These are phyloP conservation scores for Odiellus spinosus DNA, from an alignment of 2,888 invertebrate species.

Conservation along the genomic window DNA sequence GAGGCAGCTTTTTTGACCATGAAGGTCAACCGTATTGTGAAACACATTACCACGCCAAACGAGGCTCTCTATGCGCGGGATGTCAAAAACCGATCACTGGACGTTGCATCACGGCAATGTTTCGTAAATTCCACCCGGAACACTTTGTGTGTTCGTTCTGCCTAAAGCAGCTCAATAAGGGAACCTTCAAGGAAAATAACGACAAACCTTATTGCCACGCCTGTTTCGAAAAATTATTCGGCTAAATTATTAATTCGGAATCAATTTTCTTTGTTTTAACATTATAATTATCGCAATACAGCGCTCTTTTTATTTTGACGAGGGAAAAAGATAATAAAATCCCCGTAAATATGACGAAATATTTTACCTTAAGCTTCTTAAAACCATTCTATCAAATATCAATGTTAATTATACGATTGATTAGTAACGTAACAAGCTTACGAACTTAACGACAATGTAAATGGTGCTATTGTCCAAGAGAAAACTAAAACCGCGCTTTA, in stretches of 20 bases:
- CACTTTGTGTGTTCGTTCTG: constrained; percentile 99
- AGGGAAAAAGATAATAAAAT: too few species aligned
- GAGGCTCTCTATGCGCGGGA: constrained; percentile 91
- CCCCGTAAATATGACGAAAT: too few species aligned
- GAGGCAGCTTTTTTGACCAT: constrained; percentile 96
- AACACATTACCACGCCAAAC: constrained; percentile 93
- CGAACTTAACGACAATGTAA: too few species aligned
- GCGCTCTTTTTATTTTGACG: too few species aligned
- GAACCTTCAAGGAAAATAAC: constrained; percentile 98
- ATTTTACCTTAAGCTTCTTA: too few species aligned
- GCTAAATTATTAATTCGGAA: constrained; percentile 1
- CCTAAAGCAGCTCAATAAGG: constrained; percentile 90
- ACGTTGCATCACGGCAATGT: constrained; percentile 98
- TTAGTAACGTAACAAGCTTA: too few species aligned
- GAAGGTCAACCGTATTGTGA: constrained; percentile 97
- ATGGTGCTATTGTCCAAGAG: too few species aligned
- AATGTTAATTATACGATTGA: too few species aligned
- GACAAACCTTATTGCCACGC: constrained; percentile 96
- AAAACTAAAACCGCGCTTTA: too few species aligned
- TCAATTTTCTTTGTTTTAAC: too few species aligned
- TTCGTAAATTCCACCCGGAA: constrained; percentile 96
- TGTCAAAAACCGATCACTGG: constrained; percentile 95
- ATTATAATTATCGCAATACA: too few species aligned
- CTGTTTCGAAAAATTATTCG: constrained; percentile 89
- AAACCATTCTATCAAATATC: too few species aligned